Evolutionary conservation across 2,888 invertebrate genomes (phyloP), one percentile per base, ranked within the genome.

Genomic region (Belgica antarctica): DNA sequence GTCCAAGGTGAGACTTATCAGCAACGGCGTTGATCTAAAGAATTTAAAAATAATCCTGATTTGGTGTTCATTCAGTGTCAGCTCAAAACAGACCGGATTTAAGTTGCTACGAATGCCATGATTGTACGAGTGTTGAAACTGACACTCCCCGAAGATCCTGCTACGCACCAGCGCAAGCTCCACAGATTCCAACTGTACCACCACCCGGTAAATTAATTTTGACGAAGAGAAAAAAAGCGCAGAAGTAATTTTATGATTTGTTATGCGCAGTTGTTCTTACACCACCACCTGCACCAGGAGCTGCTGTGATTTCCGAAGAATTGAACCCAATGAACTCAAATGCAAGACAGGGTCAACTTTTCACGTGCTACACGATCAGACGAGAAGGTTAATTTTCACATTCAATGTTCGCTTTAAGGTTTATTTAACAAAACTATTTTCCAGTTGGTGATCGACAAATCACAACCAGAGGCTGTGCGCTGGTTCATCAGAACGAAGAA

Each of bases 1-100:
- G 59, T 27, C n/a, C 25, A 27, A 59, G 59, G 59, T 59, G 25
- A 24, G 25, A 24, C n/a, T n/a, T n/a, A n/a, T 59, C 4, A 59
- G 22, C 22, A 5, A 3, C 25, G 4, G 12, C 27, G 27, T 27
- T n/a, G 27, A 59, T 59, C 12, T n/a, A 41, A 41, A 52, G 22
- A 17, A 12, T 52, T 41, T 52, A 52, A n/a, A n/a, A 52, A 8
- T 52, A 52, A 22, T 52, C 8, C 52, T 22, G 17, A 17, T 52
- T 52, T 22, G 8, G 4, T 10, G 4, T 46, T 46, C 22, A 7
- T 52, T 52, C 52, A 52, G 52, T 22, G 4, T 52, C 52, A 5
- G 52, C 19, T 12, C 52, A 52, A 41, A 10, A 15, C 4, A 12
- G 41, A 31, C 31, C 41, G 2, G 41, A 41, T 5, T n/a, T 52